Conservation (phyloP, 1,140 invertebrate species). For the Anoplolepis gracilipes region DNA sequence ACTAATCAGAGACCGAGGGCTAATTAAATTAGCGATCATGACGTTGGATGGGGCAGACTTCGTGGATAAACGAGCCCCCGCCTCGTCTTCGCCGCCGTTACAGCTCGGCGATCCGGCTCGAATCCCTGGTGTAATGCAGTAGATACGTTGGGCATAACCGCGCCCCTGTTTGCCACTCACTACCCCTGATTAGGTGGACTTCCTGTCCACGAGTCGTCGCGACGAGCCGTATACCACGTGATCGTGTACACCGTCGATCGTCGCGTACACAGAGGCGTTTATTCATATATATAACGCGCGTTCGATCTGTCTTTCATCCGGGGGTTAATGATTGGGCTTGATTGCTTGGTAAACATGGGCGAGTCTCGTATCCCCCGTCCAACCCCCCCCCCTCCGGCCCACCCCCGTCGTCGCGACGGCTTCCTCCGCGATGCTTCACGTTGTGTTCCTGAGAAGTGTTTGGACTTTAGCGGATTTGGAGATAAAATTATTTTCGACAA, state of each 20-base stretch:
- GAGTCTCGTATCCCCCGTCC: slow-evolving; percentile 80
- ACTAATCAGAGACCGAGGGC: slow-evolving; percentile 56
- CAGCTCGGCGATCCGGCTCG: slow-evolving; percentile 68
- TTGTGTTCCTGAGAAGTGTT: slow-evolving; percentile 27
- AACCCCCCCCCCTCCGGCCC: slow-evolving; percentile 55
- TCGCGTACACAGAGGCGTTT: slow-evolving; percentile 69
- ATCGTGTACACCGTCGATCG: slow-evolving; percentile 31
- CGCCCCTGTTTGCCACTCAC: slow-evolving; percentile 86
- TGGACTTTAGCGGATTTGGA: slow-evolving; percentile 38
- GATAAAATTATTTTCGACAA: slow-evolving; percentile 11
- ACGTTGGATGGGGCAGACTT: slow-evolving; percentile 40
- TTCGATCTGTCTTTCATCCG: slow-evolving; percentile 74
- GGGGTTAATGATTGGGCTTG: slow-evolving; percentile 85
- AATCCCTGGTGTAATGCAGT: slow-evolving; percentile 74
- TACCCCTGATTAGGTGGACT: slow-evolving; percentile 86
- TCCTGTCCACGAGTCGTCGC: slow-evolving; percentile 83
- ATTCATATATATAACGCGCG: slow-evolving; percentile 74
- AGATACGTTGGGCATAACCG: slow-evolving; percentile 78
- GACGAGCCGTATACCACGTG: slow-evolving; percentile 55
- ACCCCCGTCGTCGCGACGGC: slow-evolving; percentile 63
- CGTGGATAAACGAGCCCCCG: slow-evolving; percentile 52
- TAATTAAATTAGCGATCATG: slow-evolving; percentile 66
- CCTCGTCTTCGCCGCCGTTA: slow-evolving; percentile 52
- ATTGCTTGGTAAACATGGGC: slow-evolving; percentile 85
- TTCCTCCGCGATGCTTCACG: slow-evolving; percentile 55